Base-by-base conservation (phyloP, 2,888 invertebrate genomes). In the Macrophya annulata region DNA sequence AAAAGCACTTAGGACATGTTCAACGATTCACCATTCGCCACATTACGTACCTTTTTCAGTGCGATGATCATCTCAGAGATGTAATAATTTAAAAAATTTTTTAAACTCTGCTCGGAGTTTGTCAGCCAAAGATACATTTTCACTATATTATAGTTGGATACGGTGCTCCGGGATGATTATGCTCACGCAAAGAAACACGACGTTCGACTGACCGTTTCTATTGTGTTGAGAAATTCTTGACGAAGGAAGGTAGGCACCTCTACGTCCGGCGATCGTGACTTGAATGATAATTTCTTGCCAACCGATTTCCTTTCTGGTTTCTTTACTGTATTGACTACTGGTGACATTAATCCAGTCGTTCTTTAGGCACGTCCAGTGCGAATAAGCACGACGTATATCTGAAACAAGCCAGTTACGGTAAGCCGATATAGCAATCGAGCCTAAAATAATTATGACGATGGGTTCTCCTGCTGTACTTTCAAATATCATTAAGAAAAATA, bases 201-300 rank as follows among this genome's bases (percentile, higher is more conserved):
- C 87, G 90, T 90, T 89, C 90, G 90, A 91, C 90, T 91, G 92
- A 88, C 89, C 89, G 85, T 87, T 89, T 88, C 89, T 88, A 89
- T 89, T 89, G 92, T 90, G 89, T 89, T 88, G 90, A 90, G 92
- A 92, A 93, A 92, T 92, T 92, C 90, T 90, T 90, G 89, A n/a
- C 88, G 89, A 74, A 85, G 55, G 84, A 84, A 89, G 91, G 92
- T 91, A 92, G 91, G 91, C 91, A 92, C 92, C 92, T 92, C 91
- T 91, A 92, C 92, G 92, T 92, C 91, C 92, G 91, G 90, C 89
- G 87, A 84, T 84, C 91, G 91, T 91, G 93, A 90, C 89, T 90
- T 87, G 93, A 92, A 93, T 93, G 91, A 88, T 90, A 90, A 93
- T 91, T 87, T 15, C 87, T 86, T 85, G 86, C 74, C 87, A 88